A percentile compares a stretch with the other conserved stretches of the same genome.
These are phyloP conservation scores for Apamea epomidion DNA, from an alignment of 2,888 invertebrate species.

Conservation along the genomic window DNA sequence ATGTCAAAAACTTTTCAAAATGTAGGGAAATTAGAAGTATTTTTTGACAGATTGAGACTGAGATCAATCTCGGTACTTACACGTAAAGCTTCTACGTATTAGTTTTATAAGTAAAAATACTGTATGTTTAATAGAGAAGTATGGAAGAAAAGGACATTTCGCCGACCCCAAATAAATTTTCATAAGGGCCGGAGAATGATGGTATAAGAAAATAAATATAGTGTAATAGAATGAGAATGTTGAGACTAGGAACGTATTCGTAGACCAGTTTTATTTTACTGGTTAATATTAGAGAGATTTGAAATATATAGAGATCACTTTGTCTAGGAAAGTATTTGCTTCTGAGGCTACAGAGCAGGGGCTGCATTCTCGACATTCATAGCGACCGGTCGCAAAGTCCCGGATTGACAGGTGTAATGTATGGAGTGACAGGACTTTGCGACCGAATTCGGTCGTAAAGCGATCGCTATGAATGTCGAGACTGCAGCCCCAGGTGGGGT, in stretches of 20 bases:
- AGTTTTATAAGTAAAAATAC: constrained; percentile 4
- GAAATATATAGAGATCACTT: constrained; percentile 26
- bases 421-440: too few relatives aligned
- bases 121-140: neutral
- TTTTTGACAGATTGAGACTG: too few relatives aligned
- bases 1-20: too few relatives aligned
- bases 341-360: constrained; percentile 8
- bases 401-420: too few relatives aligned
- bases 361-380: too few relatives aligned
- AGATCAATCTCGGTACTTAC: neutral
- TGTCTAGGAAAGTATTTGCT: constrained; percentile 31
- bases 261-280: constrained; percentile 46
- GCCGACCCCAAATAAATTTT: neutral
- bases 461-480: too few relatives aligned
- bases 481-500: neutral
- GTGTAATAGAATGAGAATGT: constrained; percentile 26
- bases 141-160: neutral
- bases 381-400: too few relatives aligned
- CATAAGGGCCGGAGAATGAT: neutral
- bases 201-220: neutral
- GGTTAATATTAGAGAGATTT: constrained; percentile 21
- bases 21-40: too few relatives aligned
- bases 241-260: constrained; percentile 23
- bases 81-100: constrained; percentile 11
- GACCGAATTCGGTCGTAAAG: too few relatives aligned